Percentiles rank a stretch among this genome's conserved stretches.
phyloP scores from a whole-genome alignment of 2,888 invertebrate genomes.

The Diogma glabrata region DNA sequence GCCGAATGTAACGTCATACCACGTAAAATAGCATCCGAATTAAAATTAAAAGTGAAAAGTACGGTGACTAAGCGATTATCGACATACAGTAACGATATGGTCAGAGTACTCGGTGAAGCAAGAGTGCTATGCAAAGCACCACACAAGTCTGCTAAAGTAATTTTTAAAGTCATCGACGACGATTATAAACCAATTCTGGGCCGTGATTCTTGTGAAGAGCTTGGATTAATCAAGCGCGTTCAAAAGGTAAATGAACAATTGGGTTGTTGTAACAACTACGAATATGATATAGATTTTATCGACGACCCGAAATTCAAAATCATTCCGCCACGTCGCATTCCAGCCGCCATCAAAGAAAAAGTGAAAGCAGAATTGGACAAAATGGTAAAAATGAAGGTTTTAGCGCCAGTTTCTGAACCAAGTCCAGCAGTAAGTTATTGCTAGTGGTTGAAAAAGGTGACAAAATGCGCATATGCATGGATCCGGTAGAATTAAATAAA shows the following conservation, averaged over 20 bases:
- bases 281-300: too few relatives aligned
- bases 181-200: too few relatives aligned
- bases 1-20: neutral
- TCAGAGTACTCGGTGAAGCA: neutral
- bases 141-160: neutral
- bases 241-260: too few relatives aligned
- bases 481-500: neutral
- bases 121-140: neutral
- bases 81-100: neutral
- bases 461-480: neutral
- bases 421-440: neutral
- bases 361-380: too few relatives aligned
- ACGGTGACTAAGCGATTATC: neutral
- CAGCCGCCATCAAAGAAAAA: neutral
- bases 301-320: constrained; percentile 1
- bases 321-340: neutral
- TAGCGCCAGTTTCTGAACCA: neutral
- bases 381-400: neutral
- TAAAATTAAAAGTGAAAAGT: too few relatives aligned
- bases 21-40: neutral
- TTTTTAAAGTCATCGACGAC: neutral
- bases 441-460: neutral
- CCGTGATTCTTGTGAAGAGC: neutral
- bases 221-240: too few relatives aligned
- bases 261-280: too few relatives aligned